Evolutionary conservation across 1,140 invertebrate species (phyloP).

Genomic region (Trichomalopsis sarcophagae): DNA sequence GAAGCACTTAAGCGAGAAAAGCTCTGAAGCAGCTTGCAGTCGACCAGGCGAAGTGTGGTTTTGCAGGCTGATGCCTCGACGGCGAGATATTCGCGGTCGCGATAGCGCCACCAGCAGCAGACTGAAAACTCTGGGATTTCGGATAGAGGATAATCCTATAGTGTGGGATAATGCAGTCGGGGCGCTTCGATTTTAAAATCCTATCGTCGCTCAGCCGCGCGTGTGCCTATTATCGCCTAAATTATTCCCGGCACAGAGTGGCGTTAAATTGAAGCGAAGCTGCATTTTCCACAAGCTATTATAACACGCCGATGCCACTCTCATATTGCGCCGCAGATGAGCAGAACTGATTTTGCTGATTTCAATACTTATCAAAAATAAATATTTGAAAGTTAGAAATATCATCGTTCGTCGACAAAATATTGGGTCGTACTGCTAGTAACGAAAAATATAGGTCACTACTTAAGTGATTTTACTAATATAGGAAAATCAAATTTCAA

Average conservation of each 20-base stretch:
- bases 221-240: background rate
- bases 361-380: too few species aligned
- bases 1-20: conserved; percentile 15
- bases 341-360: background rate
- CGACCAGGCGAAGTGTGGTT: background rate
- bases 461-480: too few species aligned
- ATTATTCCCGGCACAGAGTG: background rate
- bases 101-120: too few species aligned
- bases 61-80: background rate
- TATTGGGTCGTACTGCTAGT: too few species aligned
- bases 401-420: too few species aligned
- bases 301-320: background rate
- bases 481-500: too few species aligned
- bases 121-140: background rate
- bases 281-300: background rate
- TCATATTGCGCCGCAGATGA: background rate
- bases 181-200: background rate
- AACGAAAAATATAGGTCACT: too few species aligned
- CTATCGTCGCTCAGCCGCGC: background rate
- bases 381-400: too few species aligned
- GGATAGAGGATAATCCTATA: background rate
- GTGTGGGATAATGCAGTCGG: background rate
- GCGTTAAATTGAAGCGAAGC: background rate
- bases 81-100: too few species aligned
- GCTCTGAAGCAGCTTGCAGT: background rate